Base-by-base conservation (phyloP, 2,113 vertebrate genomes). In the Rhabdornis inornatus region DNA sequence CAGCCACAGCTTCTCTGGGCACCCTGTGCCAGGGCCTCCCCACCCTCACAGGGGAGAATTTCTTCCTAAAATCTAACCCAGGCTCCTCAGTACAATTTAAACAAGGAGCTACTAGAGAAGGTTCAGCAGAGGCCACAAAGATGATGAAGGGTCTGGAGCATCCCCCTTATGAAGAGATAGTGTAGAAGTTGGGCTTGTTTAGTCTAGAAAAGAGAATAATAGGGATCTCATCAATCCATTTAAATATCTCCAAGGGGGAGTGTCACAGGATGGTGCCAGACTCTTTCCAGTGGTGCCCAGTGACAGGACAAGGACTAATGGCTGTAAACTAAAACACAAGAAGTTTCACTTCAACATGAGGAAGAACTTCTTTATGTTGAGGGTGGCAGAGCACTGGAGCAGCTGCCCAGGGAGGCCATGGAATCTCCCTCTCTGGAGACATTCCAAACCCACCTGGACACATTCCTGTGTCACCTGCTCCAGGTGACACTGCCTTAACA, bases 271-370 rank as follows among this genome's bases (percentile, higher is more conserved):
- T 50, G 22, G 33, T 77, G 9, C 53, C 72, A 33, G 33, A 13
- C 9, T 33, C 2, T 0, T 42, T 39, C 0, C 18, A 39, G 33
- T 20, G 0, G 6, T 27, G 17, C 14, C 23, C 55, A 28, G 27
- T 0, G 0, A 45, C 28, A n/a, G 39, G 22, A 39, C 18, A 45
- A 60, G 63, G 53, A 39, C 14, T 19, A 16, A 53, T 1, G 23
- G 33, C 15, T 28, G 7, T 3, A 2, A 44, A 45, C 3, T 13
- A 9, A 22, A 44, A 7, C 17, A 39, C 14, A 33, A 27, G 10
- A 44, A 45, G 5, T 33, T 55, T 1, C 40, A 14, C 21, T 14
- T 27, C 11, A 39, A 9, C 17, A 6, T 7, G 37, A 33, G 12
- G 16, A 52, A 60, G 27, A 44, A 44, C 11, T 77, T 42, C 8